Evolutionary conservation across 2,113 vertebrate species (phyloP).

Genomic region (Myrmecobius fasciatus): DNA sequence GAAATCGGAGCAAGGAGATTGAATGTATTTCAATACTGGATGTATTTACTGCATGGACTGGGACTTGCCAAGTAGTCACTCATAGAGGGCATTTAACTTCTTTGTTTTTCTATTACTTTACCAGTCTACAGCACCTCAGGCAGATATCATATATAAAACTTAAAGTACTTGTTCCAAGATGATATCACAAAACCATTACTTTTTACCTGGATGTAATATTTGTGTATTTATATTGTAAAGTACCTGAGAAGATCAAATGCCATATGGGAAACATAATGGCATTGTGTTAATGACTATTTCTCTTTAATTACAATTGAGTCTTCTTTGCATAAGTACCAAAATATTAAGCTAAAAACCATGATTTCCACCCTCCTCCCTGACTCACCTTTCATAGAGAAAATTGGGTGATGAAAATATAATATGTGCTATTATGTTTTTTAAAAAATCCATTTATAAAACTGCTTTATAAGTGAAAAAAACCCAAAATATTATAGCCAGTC

Average conservation of each 20-base stretch:
- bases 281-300: background rate
- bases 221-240: background rate
- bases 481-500: conserved; percentile 18
- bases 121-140: background rate
- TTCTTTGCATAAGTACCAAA: conserved; percentile 6
- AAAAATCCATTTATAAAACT: background rate
- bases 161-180: conserved; percentile 8
- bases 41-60: background rate
- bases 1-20: background rate
- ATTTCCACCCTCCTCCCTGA: background rate
- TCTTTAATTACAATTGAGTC: conserved; percentile 1
- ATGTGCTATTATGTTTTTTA: background rate
- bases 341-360: background rate
- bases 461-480: conserved; percentile 28
- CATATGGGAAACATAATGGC: background rate
- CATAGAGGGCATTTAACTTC: background rate
- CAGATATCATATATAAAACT: conserved; percentile 16
- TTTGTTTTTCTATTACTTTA: background rate
- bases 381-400: background rate
- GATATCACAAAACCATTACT: background rate
- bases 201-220: background rate
- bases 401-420: background rate
- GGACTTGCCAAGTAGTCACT: background rate
- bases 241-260: background rate
- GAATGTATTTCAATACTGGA: background rate